Percentiles rank a stretch among this genome's conserved stretches.
phyloP scores from a whole-genome alignment of 2,888 invertebrate genomes.

The Argyresthia albistria region DNA sequence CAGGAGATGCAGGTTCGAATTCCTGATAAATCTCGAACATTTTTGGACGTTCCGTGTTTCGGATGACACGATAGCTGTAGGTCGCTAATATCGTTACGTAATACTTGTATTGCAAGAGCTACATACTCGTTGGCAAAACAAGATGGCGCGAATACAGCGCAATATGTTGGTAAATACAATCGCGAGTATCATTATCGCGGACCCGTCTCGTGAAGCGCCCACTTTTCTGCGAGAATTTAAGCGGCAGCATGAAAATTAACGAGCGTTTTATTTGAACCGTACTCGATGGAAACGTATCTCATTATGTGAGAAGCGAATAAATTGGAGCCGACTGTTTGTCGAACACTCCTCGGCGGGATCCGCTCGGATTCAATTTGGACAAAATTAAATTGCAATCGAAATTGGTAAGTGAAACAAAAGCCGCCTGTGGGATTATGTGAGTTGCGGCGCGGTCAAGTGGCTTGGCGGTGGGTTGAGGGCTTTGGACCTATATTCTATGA shows the following conservation, averaged over 20 bases:
- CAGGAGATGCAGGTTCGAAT: too few species aligned
- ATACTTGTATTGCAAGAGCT: too few species aligned
- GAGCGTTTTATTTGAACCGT: constrained; percentile 40
- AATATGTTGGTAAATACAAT: not conserved
- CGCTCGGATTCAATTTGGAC: constrained; percentile 55
- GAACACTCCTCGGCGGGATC: constrained; percentile 57
- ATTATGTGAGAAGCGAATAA: constrained; percentile 58
- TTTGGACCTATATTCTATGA: too few species aligned
- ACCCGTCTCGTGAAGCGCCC: constrained; percentile 6
- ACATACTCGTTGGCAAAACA: too few species aligned
- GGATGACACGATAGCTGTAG: too few species aligned
- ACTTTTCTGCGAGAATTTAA: constrained; percentile 21
- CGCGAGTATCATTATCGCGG: constrained; percentile 10
- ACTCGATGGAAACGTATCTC: constrained; percentile 49
- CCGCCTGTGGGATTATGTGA: constrained; percentile 40
- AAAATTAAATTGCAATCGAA: constrained; percentile 65
- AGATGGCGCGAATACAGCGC: not conserved
- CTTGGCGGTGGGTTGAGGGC: not conserved
- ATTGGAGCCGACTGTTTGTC: constrained; percentile 62
- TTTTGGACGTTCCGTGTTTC: too few species aligned
- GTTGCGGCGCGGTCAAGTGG: constrained; percentile 10
- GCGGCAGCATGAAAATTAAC: constrained; percentile 46
- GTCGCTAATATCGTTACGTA: too few species aligned
- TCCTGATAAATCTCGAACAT: too few species aligned
- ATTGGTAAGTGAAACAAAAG: constrained; percentile 46